Evolutionary conservation across 2,888 invertebrate species (phyloP).

Genomic region (Archips xylosteana): DNA sequence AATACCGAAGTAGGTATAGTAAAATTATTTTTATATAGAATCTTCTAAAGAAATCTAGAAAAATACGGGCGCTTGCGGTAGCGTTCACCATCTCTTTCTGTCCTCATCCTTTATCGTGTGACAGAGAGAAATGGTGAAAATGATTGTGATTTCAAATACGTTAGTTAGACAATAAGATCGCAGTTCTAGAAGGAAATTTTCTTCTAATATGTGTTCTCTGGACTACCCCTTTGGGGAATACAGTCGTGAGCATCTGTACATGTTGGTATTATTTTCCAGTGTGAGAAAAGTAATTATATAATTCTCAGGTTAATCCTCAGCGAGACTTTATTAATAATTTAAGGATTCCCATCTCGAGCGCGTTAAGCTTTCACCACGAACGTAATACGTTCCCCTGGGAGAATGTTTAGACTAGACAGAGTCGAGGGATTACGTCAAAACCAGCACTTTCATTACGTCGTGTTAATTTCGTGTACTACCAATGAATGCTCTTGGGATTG

Average conservation of each 20-base stretch:
- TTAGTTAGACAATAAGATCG: too few relatives aligned
- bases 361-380: conserved; percentile 44
- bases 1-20: too few relatives aligned
- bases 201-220: too few relatives aligned
- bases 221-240: not conserved
- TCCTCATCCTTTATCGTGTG: too few relatives aligned
- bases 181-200: too few relatives aligned
- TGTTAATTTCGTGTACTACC: conserved; percentile 25
- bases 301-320: conserved; percentile 6
- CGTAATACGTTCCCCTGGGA: conserved; percentile 39
- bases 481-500: not conserved
- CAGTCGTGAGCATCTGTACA: not conserved
- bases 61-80: too few relatives aligned
- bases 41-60: too few relatives aligned
- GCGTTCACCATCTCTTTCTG: too few relatives aligned
- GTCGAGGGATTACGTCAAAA: conserved; percentile 22
- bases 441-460: conserved; percentile 26
- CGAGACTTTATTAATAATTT: conserved; percentile 44
- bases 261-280: not conserved
- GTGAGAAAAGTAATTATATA: not conserved
- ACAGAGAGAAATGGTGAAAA: too few relatives aligned
- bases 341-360: conserved; percentile 31
- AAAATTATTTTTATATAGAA: too few relatives aligned
- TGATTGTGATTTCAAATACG: too few relatives aligned
- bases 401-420: conserved; percentile 23